A percentile compares a stretch with the other conserved stretches of the same genome.
Evolutionary conservation across 2,888 invertebrate genomes (phyloP).

Genomic region (Liposcelis brunnea): DNA sequence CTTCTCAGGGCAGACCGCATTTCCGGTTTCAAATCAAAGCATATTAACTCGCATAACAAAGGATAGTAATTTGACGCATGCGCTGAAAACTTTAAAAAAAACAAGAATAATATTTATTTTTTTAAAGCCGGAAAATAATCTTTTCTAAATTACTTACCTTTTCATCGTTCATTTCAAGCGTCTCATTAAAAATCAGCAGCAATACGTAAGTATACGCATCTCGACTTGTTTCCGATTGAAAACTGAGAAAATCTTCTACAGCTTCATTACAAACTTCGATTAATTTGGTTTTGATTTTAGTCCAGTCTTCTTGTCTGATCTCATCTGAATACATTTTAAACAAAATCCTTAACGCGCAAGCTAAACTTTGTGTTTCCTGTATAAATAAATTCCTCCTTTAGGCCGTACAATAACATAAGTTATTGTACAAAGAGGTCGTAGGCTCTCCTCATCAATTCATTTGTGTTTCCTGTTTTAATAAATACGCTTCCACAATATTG

Average conservation of each 20-base stretch:
- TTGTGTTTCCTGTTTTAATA: constrained; percentile 89
- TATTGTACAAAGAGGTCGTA: too few relatives aligned
- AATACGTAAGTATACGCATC: constrained; percentile 89
- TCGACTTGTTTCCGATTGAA: constrained; percentile 79
- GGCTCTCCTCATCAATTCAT: too few relatives aligned
- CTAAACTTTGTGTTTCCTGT: constrained; percentile 81
- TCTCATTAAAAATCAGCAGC: constrained; percentile 68
- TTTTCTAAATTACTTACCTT: constrained; percentile 53
- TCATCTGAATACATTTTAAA: constrained; percentile 94
- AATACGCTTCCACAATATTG: constrained; percentile 81
- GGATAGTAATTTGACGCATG: constrained; percentile 89
- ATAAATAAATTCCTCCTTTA: too few relatives aligned
- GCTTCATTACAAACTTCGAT: constrained; percentile 77
- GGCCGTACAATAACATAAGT: too few relatives aligned
- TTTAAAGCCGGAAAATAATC: background rate
- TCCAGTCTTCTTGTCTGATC: constrained; percentile 35
- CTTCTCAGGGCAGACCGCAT: constrained; percentile 75
- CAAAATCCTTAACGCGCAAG: constrained; percentile 79
- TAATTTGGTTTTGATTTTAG: constrained; percentile 27
- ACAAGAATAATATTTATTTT: constrained; percentile 12
- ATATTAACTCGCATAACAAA: constrained; percentile 80
- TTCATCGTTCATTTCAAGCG: constrained; percentile 82
- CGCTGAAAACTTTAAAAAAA: constrained; percentile 61
- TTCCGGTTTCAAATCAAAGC: constrained; percentile 87
- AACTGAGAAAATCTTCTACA: constrained; percentile 71